These are phyloP conservation scores for Puma concolor DNA, from an alignment of 2,113 vertebrate species.

Conservation along the genomic window DNA sequence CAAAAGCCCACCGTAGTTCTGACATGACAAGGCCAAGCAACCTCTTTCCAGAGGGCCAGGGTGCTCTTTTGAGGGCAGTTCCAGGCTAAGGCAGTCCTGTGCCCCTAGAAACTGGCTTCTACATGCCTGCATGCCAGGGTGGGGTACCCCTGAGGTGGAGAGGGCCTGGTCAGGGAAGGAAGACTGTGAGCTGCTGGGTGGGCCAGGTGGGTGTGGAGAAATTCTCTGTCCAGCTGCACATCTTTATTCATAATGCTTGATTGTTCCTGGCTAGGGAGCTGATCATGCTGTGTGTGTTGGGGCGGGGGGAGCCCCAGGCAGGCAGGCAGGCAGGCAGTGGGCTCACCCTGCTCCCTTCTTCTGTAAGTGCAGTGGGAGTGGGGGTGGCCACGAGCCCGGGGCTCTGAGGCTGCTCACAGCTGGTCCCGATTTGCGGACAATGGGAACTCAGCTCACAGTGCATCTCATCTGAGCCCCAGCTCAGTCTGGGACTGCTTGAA, in stretches of 20 bases:
- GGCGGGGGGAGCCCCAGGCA: not conserved
- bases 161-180: not conserved
- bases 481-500: conserved; percentile 71
- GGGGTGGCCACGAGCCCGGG: conserved; percentile 61
- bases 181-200: conserved; percentile 37
- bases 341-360: conserved; percentile 60
- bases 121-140: not conserved
- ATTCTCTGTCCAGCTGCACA: conserved; percentile 78
- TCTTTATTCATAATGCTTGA: conserved; percentile 81
- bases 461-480: conserved; percentile 63
- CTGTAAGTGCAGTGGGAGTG: conserved; percentile 61
- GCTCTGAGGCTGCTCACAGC: conserved; percentile 76
- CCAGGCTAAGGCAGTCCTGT: not conserved
- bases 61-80: not conserved
- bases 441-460: conserved; percentile 68
- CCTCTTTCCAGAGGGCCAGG: not conserved
- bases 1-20: not conserved
- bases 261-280: conserved; percentile 74
- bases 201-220: conserved; percentile 76
- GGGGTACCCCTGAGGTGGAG: not conserved
- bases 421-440: conserved; percentile 81
- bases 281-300: conserved; percentile 23
- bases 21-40: not conserved
- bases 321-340: conserved; percentile 36
- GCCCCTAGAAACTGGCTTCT: not conserved